Percentiles rank a stretch among this genome's conserved stretches.
These are phyloP conservation scores for Drosophila cardini DNA, from an alignment of 1,140 invertebrate genomes.

Conservation along the genomic window DNA sequence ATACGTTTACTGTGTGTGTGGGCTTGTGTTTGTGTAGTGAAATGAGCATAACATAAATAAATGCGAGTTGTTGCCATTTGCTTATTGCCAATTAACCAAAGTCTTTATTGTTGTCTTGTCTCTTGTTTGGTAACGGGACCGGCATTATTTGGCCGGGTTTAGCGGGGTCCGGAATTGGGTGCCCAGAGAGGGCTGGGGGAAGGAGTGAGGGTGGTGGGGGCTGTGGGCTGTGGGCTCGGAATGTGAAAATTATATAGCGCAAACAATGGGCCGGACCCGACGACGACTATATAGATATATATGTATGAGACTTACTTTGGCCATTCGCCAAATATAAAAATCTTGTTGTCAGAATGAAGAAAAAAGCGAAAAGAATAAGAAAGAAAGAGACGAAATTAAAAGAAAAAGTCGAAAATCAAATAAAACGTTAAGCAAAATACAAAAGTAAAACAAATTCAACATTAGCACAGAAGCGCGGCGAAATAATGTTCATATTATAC, in stretches of 20 bases:
- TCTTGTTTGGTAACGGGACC: slow-evolving; percentile 34
- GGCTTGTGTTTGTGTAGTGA: slow-evolving; percentile 20
- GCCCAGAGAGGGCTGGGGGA: background rate
- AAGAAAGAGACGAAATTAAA: slow-evolving; percentile 27
- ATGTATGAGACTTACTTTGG: slow-evolving; percentile 76
- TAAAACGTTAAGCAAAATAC: slow-evolving; percentile 79
- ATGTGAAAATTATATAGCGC: slow-evolving; percentile 72
- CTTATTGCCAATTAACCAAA: slow-evolving; percentile 81
- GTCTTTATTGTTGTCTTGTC: slow-evolving; percentile 79
- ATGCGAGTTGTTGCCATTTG: slow-evolving; percentile 77
- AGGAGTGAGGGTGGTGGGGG: background rate
- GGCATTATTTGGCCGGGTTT: slow-evolving; percentile 5
- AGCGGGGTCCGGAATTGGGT: background rate
- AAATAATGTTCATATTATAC: slow-evolving; percentile 52
- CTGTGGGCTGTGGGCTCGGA: slow-evolving; percentile 28
- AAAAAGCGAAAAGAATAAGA: slow-evolving; percentile 20
- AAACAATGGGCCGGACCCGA: slow-evolving; percentile 66
- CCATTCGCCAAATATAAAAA: slow-evolving; percentile 70
- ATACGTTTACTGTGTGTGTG: slow-evolving; percentile 10
- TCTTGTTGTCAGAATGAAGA: slow-evolving; percentile 48
- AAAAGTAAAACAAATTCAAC: slow-evolving; percentile 77
- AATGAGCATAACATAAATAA: slow-evolving; percentile 79
- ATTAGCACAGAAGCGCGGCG: slow-evolving; percentile 47
- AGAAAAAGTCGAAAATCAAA: slow-evolving; percentile 70
- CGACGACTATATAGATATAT: slow-evolving; percentile 34